These are phyloP conservation scores for Leucoraja erinaceus DNA, from an alignment of 2,113 vertebrate species.

Conservation along the genomic window DNA sequence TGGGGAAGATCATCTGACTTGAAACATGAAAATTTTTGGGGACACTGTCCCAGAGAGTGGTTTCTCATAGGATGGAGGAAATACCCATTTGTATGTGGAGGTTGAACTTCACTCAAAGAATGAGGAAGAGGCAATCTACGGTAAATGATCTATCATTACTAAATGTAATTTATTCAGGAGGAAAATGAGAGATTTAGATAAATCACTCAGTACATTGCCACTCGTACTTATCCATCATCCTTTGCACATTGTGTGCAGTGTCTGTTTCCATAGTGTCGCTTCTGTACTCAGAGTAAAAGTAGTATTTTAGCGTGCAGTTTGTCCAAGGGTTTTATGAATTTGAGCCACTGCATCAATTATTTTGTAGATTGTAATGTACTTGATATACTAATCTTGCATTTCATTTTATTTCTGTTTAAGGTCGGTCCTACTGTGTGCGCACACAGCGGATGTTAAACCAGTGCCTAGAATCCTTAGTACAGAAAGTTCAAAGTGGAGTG, in stretches of 20 bases:
- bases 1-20: constrained; percentile 33
- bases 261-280: background rate
- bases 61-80: constrained; percentile 29
- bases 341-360: background rate
- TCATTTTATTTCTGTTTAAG: constrained; percentile 44
- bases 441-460: constrained; percentile 75
- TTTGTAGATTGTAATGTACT: background rate
- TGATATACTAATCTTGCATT: background rate
- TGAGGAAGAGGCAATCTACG: constrained; percentile 27
- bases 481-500: constrained; percentile 74
- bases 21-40: constrained; percentile 31
- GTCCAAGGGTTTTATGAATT: background rate
- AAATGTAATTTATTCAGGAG: constrained; percentile 13
- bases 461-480: constrained; percentile 71
- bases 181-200: constrained; percentile 10
- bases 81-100: constrained; percentile 24
- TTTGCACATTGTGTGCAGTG: background rate
- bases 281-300: background rate
- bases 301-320: background rate
- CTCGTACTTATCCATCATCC: background rate
- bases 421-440: constrained; percentile 71
- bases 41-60: constrained; percentile 23
- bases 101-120: constrained; percentile 35
- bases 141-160: constrained; percentile 31
- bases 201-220: background rate